Conservation (phyloP, 2,888 invertebrate species). For the Xestobium rufovillosum region DNA sequence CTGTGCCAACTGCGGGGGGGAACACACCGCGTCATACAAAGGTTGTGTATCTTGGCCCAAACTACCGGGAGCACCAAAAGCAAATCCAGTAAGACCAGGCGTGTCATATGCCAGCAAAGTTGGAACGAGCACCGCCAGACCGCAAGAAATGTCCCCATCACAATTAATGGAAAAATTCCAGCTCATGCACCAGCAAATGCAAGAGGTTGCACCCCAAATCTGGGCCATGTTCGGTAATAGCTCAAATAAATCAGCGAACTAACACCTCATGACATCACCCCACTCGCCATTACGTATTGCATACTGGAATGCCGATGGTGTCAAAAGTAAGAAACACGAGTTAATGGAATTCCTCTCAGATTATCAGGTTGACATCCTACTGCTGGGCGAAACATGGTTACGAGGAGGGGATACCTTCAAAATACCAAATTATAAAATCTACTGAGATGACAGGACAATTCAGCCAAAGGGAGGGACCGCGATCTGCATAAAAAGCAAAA, state of each 20-base stretch:
- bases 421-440: background rate
- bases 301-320: constrained; percentile 2
- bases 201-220: background rate
- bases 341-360: background rate
- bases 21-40: background rate
- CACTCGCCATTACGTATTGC: background rate
- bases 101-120: too few species aligned
- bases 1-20: constrained; percentile 1
- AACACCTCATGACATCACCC: background rate
- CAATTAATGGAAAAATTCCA: too few species aligned
- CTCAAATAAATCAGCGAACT: background rate
- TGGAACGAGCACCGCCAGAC: too few species aligned
- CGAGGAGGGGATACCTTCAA: background rate
- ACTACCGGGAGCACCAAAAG: too few species aligned
- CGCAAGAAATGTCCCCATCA: too few species aligned
- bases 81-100: too few species aligned
- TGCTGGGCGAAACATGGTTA: constrained; percentile 1
- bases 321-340: background rate
- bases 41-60: too few species aligned
- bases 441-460: background rate
- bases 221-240: background rate
- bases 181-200: too few species aligned
- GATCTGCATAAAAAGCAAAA: too few species aligned
- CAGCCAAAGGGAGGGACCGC: background rate
- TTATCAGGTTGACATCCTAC: background rate